A percentile compares a stretch with the other conserved stretches of the same genome.
Conservation (phyloP, 2,113 vertebrate species). For the Trochalopteron elliotii region DNA sequence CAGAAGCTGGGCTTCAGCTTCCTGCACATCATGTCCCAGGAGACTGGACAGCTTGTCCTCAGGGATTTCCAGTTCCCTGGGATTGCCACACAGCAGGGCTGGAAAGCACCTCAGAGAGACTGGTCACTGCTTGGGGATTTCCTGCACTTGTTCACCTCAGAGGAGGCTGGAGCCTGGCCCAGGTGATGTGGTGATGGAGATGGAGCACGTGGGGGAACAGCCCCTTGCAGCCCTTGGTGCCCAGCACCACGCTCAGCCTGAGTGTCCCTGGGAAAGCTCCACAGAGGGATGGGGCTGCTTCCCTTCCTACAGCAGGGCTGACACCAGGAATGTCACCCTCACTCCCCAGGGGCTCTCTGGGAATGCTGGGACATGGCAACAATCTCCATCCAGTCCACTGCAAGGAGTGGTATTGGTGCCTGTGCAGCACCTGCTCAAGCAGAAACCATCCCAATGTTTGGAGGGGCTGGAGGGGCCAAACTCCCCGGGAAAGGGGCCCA, state of each 20-base stretch:
- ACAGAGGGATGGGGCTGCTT: background rate
- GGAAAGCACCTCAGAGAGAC: background rate
- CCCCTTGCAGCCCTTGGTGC: background rate
- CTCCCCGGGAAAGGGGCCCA: background rate
- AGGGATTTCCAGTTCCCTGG: background rate
- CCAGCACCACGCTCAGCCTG: background rate
- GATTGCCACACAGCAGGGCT: background rate
- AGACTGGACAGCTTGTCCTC: background rate
- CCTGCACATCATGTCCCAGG: background rate
- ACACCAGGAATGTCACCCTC: background rate
- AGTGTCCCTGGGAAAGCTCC: background rate
- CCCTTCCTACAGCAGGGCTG: background rate
- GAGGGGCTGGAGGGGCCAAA: background rate
- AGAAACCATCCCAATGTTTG: background rate
- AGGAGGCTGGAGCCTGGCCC: background rate
- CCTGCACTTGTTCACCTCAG: background rate
- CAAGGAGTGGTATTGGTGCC: background rate
- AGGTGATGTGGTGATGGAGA: rapidly evolving
- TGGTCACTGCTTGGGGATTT: background rate
- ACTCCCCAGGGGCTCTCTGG: background rate
- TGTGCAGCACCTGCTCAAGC: background rate
- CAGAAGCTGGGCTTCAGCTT: background rate
- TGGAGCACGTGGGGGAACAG: background rate
- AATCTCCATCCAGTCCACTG: background rate
- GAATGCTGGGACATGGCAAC: background rate